Percentiles rank a stretch among this genome's conserved stretches.
These are phyloP conservation scores for Aphidius colemani DNA, from an alignment of 2,888 invertebrate species.

Conservation along the genomic window DNA sequence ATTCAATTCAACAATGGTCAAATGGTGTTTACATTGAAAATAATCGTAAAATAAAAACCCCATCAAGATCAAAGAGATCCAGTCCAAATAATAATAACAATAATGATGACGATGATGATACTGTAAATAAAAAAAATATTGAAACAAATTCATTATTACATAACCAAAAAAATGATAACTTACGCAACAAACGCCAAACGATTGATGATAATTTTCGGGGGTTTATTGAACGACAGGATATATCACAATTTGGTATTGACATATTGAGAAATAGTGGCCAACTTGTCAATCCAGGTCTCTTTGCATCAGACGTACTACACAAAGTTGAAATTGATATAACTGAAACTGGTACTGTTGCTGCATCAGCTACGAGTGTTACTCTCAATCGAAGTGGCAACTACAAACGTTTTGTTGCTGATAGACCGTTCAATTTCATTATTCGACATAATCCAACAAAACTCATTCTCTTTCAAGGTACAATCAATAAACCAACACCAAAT, in stretches of 20 bases:
- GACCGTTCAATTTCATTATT: constrained; percentile 78
- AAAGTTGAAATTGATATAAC: constrained; percentile 70
- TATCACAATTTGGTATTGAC: constrained; percentile 49
- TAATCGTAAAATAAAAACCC: constrained; percentile 19
- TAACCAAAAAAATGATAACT: constrained; percentile 13
- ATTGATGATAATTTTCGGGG: constrained; percentile 44
- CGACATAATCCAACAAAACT: constrained; percentile 70
- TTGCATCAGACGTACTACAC: constrained; percentile 69
- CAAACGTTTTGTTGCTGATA: constrained; percentile 64
- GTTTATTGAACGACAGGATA: constrained; percentile 39
- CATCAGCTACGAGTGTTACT: constrained; percentile 68
- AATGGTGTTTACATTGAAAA: constrained; percentile 44
- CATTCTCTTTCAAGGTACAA: constrained; percentile 74
- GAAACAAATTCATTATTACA: too few species aligned
- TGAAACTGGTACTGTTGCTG: constrained; percentile 75
- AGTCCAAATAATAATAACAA: constrained; percentile 7
- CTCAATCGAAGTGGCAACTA: constrained; percentile 65
- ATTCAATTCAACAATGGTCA: constrained; percentile 48
- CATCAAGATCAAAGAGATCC: constrained; percentile 13
- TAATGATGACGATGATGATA: constrained; percentile 23
- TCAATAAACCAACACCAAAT: constrained; percentile 65
- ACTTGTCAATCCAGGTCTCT: constrained; percentile 66
- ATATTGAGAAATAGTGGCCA: constrained; percentile 50
- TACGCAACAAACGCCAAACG: constrained; percentile 39
- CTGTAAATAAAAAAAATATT: constrained; percentile 19